phyloP scores from a whole-genome alignment of 1,140 invertebrate genomes.

The Paracyclopina nana region DNA sequence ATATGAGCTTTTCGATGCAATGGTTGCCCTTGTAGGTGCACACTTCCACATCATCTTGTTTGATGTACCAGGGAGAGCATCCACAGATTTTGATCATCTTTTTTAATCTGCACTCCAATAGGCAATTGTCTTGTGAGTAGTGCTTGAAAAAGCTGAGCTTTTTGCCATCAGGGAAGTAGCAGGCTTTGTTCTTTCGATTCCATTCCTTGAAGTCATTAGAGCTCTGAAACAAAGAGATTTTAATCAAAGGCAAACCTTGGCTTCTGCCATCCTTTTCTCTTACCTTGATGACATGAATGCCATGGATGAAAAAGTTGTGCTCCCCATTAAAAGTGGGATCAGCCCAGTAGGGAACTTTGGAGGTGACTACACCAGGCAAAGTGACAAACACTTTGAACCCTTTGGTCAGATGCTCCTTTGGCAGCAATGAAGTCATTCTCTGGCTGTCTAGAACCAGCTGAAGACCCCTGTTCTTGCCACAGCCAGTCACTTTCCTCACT shows the following conservation, averaged over 20 bases:
- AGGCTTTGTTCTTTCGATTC: not conserved
- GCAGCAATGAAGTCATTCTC: not conserved
- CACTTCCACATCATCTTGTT: not conserved
- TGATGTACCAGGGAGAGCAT: constrained; percentile 8
- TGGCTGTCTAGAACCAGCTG: constrained; percentile 1
- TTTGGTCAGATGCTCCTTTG: not conserved
- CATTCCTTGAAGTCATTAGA: not conserved
- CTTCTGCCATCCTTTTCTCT: no score
- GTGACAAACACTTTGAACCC: constrained; percentile 12
- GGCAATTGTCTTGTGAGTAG: constrained; percentile 11
- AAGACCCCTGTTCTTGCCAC: constrained; percentile 5
- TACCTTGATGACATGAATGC: constrained; percentile 6
- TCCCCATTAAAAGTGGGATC: constrained; percentile 4
- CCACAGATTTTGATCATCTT: not conserved
- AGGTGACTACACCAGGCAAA: constrained; percentile 3
- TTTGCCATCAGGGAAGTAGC: not conserved
- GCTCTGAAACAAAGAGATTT: no score
- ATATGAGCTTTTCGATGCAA: not conserved
- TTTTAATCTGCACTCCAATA: not conserved
- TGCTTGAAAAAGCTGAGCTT: constrained; percentile 2
- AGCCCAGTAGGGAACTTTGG: constrained; percentile 1
- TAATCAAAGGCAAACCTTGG: no score
- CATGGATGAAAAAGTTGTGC: constrained; percentile 9
- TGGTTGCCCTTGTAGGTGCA: not conserved
- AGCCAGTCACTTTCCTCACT: not conserved